These are phyloP conservation scores for Drosophila pseudotalamancana DNA, from an alignment of 2,888 invertebrate species.

Conservation along the genomic window DNA sequence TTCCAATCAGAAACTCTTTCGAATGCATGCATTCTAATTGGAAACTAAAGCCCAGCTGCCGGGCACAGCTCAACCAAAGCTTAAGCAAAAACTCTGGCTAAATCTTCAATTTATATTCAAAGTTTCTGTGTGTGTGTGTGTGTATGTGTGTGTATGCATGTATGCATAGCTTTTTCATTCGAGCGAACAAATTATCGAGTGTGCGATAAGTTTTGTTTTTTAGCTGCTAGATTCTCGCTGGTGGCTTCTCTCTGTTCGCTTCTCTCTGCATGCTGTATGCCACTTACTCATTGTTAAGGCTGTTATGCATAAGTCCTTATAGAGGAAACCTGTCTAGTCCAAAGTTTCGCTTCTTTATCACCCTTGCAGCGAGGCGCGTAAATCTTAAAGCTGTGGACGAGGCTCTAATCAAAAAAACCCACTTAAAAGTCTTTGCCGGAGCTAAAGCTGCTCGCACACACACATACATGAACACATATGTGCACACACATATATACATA, in stretches of 20 bases:
- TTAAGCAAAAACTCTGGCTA: neutral
- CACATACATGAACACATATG: neutral
- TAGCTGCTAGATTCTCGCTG: neutral
- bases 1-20: too few species aligned
- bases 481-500: neutral
- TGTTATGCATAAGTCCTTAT: constrained; percentile 49
- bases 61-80: neutral
- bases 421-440: constrained; percentile 61
- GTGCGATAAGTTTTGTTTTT: constrained; percentile 36
- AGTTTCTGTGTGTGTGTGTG: too few species aligned
- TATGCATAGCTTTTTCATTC: neutral
- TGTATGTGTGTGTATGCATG: too few species aligned
- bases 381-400: constrained; percentile 45
- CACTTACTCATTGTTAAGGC: constrained; percentile 30
- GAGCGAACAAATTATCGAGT: constrained; percentile 9
- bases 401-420: constrained; percentile 77
- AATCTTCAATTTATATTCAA: constrained; percentile 13
- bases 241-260: too few species aligned
- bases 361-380: constrained; percentile 48
- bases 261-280: neutral
- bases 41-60: too few species aligned
- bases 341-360: constrained; percentile 43
- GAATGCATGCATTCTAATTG: too few species aligned
- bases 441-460: neutral
- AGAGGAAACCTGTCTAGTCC: neutral